Percentiles rank a stretch among this genome's conserved stretches.
Evolutionary conservation across 2,113 vertebrate genomes (phyloP).

Genomic region (Petromus typicus): DNA sequence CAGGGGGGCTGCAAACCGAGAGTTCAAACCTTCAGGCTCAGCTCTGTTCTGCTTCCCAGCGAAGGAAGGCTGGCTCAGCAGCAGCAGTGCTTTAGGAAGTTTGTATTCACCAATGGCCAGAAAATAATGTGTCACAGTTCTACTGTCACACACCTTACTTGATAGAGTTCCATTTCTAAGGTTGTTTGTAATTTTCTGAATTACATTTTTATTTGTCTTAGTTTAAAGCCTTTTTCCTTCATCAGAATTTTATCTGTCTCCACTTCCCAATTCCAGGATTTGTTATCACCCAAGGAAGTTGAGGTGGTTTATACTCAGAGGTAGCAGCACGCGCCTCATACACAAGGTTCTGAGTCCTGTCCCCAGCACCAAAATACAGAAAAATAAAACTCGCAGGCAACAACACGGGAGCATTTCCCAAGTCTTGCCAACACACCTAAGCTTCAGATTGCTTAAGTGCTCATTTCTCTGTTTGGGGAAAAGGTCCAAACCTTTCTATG

Average conservation of each 20-base stretch:
- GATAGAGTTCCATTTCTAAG: constrained; percentile 12
- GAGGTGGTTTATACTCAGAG: no score
- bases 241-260: not conserved
- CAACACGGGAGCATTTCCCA: not conserved
- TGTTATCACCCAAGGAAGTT: not conserved
- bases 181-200: constrained; percentile 34
- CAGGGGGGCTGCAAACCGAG: not conserved
- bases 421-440: not conserved
- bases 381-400: not conserved
- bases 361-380: not conserved
- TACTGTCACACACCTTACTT: constrained; percentile 6
- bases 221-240: not conserved
- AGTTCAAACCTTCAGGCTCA: not conserved
- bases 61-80: no score
- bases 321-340: accelerated
- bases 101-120: constrained; percentile 31
- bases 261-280: not conserved
- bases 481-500: constrained; percentile 1
- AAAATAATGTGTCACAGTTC: not conserved
- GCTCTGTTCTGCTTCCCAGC: not conserved
- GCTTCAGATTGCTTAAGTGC: not conserved
- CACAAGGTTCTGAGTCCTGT: not conserved
- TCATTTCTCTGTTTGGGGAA: not conserved
- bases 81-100: not conserved
- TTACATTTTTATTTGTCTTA: constrained; percentile 37